Evolutionary conservation across 2,888 invertebrate genomes (phyloP).

Genomic region (Balanococcus diminutus): DNA sequence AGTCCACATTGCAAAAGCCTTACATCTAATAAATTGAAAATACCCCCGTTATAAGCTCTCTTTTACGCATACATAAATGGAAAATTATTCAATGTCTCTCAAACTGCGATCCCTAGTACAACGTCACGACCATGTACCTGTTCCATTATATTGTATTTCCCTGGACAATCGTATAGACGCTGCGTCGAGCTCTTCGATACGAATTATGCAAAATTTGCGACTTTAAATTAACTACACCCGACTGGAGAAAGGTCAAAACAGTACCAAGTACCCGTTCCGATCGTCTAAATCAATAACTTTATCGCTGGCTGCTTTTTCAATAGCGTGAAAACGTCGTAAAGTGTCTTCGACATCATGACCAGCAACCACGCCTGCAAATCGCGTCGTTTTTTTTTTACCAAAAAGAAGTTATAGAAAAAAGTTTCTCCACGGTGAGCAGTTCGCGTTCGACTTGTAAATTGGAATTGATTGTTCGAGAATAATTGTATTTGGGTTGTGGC

Average conservation of each 20-base stretch:
- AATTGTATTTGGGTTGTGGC: conserved; percentile 10
- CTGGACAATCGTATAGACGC: not conserved
- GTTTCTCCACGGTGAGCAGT: not conserved
- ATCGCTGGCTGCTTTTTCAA: not conserved
- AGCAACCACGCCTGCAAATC: not conserved
- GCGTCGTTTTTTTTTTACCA: not conserved
- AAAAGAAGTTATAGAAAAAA: not conserved
- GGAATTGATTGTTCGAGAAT: not conserved
- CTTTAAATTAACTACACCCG: not conserved
- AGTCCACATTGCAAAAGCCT: not conserved
- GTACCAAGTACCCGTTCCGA: not conserved
- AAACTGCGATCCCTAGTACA: not conserved
- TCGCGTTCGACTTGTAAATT: not conserved
- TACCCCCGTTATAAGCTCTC: not conserved
- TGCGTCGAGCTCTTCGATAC: no score
- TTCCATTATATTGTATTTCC: not conserved
- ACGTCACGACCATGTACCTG: not conserved
- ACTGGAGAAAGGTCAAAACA: not conserved
- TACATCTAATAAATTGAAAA: not conserved
- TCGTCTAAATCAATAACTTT: not conserved
- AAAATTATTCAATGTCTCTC: not conserved
- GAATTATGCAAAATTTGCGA: not conserved
- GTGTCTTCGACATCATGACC: not conserved
- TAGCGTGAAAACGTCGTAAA: not conserved
- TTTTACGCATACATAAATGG: not conserved